Base-by-base conservation (phyloP, 2,113 vertebrate genomes). In the Platichthys stellatus region DNA sequence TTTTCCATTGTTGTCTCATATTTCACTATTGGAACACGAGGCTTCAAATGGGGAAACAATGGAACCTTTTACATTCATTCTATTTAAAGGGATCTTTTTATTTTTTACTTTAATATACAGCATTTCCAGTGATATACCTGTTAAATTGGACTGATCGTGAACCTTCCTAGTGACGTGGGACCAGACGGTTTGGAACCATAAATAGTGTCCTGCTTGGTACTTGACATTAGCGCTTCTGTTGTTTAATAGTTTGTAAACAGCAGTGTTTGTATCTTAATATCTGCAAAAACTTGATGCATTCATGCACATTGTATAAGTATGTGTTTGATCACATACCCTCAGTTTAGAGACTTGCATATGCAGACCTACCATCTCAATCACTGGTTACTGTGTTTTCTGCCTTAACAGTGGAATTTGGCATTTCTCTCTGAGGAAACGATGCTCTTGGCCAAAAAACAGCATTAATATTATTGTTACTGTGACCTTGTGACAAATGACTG, bases 201-300 rank as follows among this genome's bases (percentile, higher is more conserved):
- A 21, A 3, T 31, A 2, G 43, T 31, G 63, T 76, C 75, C 81
- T 79, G 69, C 43, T 58, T 14, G 24, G 63, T 65, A 80, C 66
- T 81, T 77, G 71, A 88, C 35, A 21, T 53, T 74, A 35, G 1
- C 7, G 8, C 71, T 58, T 21, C 47, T 63, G 47, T 72, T 65
- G 49, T 73, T 26, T 9, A 26, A 7, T 66, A n/a, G 6, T 67
- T 40, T 75, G 26, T 64, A 47, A 80, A 68, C 15, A 28, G 13
- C 13, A 26, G 18, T 72, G 20, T 62, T 68, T 67, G 15, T 76
- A 35, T 85, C 8, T 47, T 54, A 60, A 47, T 21, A 72, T 68
- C 80, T 80, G 56, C 51, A 79, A 61, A 79, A 80, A 82, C 83
- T 85, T 85, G 75, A 78, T 80, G 23, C 66, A 84, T 61, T 71